Evolutionary conservation across 1,140 invertebrate species (phyloP).

Genomic region (Trypoxylus dichotomus): DNA sequence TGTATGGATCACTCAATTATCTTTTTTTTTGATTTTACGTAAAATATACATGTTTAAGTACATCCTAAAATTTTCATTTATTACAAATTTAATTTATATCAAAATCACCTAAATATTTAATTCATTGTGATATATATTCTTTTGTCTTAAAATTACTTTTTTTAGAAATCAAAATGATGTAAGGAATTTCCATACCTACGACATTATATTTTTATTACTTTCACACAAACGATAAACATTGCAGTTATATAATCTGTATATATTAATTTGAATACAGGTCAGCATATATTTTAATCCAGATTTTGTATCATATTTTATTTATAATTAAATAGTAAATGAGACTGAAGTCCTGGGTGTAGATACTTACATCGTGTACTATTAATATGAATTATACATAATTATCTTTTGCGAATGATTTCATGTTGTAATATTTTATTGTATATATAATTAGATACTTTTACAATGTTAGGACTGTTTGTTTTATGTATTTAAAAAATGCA

Average conservation of each 20-base stretch:
- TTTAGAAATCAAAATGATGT: conserved; percentile 17
- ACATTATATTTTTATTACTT: neutral
- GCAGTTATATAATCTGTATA: neutral
- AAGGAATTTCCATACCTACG: conserved; percentile 20
- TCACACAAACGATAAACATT: neutral
- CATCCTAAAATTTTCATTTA: neutral
- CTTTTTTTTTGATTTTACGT: neutral
- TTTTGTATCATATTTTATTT: neutral
- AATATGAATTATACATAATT: neutral
- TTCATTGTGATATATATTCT: conserved; percentile 24
- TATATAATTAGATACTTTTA: conserved; percentile 22
- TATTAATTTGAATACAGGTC: conserved; percentile 9
- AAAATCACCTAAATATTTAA: neutral
- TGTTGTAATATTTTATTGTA: conserved; percentile 27
- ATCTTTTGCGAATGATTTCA: neutral
- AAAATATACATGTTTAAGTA: neutral
- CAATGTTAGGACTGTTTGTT: conserved; percentile 20
- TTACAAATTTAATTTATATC: neutral
- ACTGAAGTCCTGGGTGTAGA: conserved; percentile 36
- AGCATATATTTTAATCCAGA: neutral
- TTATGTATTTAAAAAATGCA: conserved; percentile 36
- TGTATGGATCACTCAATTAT: too few relatives aligned
- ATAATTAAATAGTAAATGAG: conserved; percentile 32
- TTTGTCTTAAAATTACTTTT: neutral
- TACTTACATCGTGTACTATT: conserved; percentile 33